phyloP scores from a whole-genome alignment of 2,888 invertebrate species.

The Plagodis pulveraria region DNA sequence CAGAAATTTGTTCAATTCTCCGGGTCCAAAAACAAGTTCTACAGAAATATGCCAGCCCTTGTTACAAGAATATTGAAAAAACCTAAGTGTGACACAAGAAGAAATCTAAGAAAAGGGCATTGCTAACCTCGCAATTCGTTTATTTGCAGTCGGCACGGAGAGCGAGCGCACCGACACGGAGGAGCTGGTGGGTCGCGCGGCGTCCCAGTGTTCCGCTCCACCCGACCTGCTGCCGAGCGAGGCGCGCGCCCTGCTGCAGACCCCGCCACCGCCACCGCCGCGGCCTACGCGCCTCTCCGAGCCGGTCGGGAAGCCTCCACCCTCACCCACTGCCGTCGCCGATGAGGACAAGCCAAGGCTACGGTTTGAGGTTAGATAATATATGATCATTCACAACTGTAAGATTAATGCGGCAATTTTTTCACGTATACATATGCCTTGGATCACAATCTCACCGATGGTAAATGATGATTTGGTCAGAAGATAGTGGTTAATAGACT shows the following conservation, averaged over 20 bases:
- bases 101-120: too few species aligned
- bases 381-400: too few species aligned
- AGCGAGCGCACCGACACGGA: constrained; percentile 89
- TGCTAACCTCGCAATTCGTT: background rate
- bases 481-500: too few species aligned
- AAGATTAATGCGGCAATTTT: too few species aligned
- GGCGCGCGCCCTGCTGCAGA: constrained; percentile 78
- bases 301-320: constrained; percentile 48
- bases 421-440: too few species aligned
- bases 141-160: constrained; percentile 85
- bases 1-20: too few species aligned
- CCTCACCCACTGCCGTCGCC: constrained; percentile 38
- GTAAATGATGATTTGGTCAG: too few species aligned
- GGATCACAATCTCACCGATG: too few species aligned
- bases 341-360: constrained; percentile 70
- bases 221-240: constrained; percentile 86
- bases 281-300: constrained; percentile 38
- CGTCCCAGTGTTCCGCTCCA: constrained; percentile 87
- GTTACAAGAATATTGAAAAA: too few species aligned
- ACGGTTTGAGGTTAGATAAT: constrained; percentile 69
- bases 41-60: too few species aligned
- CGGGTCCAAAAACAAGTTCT: too few species aligned
- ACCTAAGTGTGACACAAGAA: too few species aligned
- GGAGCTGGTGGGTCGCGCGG: constrained; percentile 87
- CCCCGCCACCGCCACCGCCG: constrained; percentile 51